Conservation (phyloP, 2,888 invertebrate species). For the Calameuta idolon region DNA sequence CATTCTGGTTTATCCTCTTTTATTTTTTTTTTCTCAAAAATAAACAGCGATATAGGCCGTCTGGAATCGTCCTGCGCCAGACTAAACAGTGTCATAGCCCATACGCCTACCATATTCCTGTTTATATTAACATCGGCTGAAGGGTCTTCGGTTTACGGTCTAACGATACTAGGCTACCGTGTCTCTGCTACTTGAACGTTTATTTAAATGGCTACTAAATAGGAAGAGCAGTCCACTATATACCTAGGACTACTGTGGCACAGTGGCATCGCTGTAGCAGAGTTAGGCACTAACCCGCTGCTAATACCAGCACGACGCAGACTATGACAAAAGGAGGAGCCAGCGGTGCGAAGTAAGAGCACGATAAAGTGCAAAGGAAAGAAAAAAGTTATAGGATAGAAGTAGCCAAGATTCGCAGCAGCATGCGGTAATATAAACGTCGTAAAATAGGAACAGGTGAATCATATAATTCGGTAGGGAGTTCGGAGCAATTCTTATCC, state of each 20-base stretch:
- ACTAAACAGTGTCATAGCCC: conserved; percentile 43
- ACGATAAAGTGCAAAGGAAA: conserved; percentile 34
- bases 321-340: not conserved
- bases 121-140: conserved; percentile 32
- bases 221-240: not conserved
- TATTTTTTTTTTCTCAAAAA: conserved; percentile 23
- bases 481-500: conserved; percentile 56
- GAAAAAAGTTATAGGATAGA: conserved; percentile 31
- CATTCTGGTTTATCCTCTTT: not conserved
- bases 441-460: conserved; percentile 67
- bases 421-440: conserved; percentile 62
- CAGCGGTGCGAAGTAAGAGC: conserved; percentile 7
- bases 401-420: conserved; percentile 55
- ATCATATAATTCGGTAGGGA: conserved; percentile 63
- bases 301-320: not conserved
- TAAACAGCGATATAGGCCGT: conserved; percentile 25
- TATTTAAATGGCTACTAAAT: not conserved
- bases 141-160: conserved; percentile 30
- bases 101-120: conserved; percentile 22
- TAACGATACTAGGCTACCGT: conserved; percentile 31
- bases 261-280: not conserved
- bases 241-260: not conserved
- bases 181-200: conserved; percentile 22
- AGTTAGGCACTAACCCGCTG: not conserved
- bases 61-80: conserved; percentile 32